Percentiles rank a stretch among this genome's conserved stretches.
Evolutionary conservation across 2,797 vertebrate genomes (phyloP).

Genomic region (Forpus xanthops): DNA sequence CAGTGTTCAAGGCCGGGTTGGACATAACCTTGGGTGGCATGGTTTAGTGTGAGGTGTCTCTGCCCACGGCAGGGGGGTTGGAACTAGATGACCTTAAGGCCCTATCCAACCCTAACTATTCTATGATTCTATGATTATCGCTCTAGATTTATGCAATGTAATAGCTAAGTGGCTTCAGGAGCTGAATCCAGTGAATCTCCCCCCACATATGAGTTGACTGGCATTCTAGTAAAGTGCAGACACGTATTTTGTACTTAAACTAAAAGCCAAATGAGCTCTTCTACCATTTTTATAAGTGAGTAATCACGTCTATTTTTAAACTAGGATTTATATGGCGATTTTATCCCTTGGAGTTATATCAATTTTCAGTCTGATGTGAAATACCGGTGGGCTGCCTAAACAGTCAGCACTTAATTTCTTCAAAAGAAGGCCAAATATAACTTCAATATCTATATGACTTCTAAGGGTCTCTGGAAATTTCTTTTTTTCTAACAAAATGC

Average conservation of each 20-base stretch:
- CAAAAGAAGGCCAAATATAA: neutral
- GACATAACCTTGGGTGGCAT: too few relatives aligned
- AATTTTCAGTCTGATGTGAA: neutral
- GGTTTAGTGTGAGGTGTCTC: too few relatives aligned
- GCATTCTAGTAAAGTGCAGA: slow-evolving; percentile 24
- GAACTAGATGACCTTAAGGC: too few relatives aligned
- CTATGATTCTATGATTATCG: too few relatives aligned
- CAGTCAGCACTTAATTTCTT: neutral
- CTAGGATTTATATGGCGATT: neutral
- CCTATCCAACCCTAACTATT: too few relatives aligned
- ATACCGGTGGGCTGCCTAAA: neutral
- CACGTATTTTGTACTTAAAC: slow-evolving; percentile 15
- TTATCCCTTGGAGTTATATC: neutral
- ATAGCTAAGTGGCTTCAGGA: slow-evolving; percentile 10
- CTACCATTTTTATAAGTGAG: slow-evolving; percentile 7
- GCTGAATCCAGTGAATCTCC: neutral
- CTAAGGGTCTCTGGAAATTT: neutral
- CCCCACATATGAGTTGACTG: neutral
- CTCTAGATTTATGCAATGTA: neutral
- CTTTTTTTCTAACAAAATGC: neutral
- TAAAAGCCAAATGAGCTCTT: slow-evolving; percentile 20
- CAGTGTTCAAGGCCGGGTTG: too few relatives aligned
- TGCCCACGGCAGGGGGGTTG: too few relatives aligned
- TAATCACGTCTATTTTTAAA: slow-evolving; percentile 13
- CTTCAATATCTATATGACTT: neutral